These are phyloP conservation scores for Rhineura floridana DNA, from an alignment of 2,113 vertebrate genomes.

Conservation along the genomic window DNA sequence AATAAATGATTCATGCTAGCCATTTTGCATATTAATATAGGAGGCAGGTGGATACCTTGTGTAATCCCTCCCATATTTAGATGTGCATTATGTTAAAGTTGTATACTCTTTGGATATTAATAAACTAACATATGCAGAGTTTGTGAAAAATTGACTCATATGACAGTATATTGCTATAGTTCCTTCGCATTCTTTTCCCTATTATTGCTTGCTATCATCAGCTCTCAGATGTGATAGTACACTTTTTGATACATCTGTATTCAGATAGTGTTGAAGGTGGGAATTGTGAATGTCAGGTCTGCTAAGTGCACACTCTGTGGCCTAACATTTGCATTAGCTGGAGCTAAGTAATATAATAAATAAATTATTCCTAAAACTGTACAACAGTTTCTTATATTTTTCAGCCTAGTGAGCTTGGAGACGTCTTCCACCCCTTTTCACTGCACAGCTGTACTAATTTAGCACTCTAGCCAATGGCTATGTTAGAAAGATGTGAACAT, in stretches of 20 bases:
- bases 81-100: neutral
- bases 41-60: conserved; percentile 1
- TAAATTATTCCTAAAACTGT: conserved; percentile 10
- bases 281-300: neutral
- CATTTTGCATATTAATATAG: neutral
- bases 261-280: neutral
- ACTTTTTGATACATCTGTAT: neutral
- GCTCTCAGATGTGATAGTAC: neutral
- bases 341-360: neutral
- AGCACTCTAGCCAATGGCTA: conserved; percentile 1
- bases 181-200: neutral
- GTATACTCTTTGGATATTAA: neutral
- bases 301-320: neutral
- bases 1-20: neutral
- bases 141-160: neutral
- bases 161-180: neutral
- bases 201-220: neutral
- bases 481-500: conserved; percentile 4
- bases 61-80: neutral
- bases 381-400: neutral
- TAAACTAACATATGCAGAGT: neutral
- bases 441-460: conserved; percentile 2
- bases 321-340: neutral
- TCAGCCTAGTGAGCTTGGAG: neutral
- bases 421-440: neutral